Evolutionary conservation across 1,140 invertebrate genomes (phyloP).

Genomic region (Sycophila sp.): DNA sequence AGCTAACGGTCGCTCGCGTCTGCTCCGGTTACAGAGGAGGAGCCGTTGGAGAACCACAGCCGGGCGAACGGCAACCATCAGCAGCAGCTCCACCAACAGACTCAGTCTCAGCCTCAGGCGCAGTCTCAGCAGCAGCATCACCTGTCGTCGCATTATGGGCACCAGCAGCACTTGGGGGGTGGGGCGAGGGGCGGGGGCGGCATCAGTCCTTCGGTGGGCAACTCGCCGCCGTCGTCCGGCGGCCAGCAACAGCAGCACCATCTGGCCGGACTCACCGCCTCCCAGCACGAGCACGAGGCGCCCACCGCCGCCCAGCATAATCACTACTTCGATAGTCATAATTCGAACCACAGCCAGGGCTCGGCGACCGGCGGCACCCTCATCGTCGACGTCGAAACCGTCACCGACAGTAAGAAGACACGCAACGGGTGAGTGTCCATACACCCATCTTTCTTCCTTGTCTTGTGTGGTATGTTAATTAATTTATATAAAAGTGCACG

Average conservation of each 20-base stretch:
- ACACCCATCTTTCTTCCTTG: no score
- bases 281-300: constrained; percentile 16
- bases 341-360: constrained; percentile 56
- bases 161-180: constrained; percentile 14
- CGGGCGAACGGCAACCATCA: constrained; percentile 57
- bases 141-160: not conserved
- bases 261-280: constrained; percentile 9
- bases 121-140: constrained; percentile 9
- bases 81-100: not conserved
- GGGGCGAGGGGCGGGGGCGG: constrained; percentile 1
- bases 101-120: not conserved
- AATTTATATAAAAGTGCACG: no score
- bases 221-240: constrained; percentile 32
- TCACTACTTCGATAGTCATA: constrained; percentile 61
- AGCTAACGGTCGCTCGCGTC: not conserved
- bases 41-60: constrained; percentile 54
- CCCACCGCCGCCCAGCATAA: constrained; percentile 46
- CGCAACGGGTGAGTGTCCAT: constrained; percentile 56
- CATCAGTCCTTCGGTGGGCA: constrained; percentile 55
- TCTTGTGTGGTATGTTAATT: no score
- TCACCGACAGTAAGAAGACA: constrained; percentile 60
- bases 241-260: constrained; percentile 23
- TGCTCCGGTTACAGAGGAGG: constrained; percentile 58
- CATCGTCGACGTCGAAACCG: constrained; percentile 56
- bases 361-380: constrained; percentile 38